Percentiles rank a stretch among this genome's conserved stretches.
These are phyloP conservation scores for Yasuhikotakia modesta DNA, from an alignment of 2,797 vertebrate species.

Conservation along the genomic window DNA sequence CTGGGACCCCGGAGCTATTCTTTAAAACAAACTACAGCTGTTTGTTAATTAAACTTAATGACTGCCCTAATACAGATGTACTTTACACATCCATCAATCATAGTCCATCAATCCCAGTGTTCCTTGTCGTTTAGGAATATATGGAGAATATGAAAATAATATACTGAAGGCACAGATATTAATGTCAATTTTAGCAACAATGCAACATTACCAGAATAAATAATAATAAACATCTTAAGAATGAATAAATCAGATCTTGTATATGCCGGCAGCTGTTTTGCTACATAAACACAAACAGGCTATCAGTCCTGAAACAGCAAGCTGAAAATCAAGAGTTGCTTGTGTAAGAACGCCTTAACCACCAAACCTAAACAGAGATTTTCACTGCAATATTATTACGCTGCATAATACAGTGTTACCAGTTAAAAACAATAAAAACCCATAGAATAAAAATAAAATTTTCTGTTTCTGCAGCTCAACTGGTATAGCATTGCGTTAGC, in stretches of 20 bases:
- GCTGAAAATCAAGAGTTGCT: constrained; percentile 21
- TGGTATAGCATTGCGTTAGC: too few relatives aligned
- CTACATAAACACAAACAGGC: constrained; percentile 19
- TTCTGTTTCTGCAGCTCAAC: too few relatives aligned
- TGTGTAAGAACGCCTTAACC: constrained; percentile 13
- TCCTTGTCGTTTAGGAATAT: background rate
- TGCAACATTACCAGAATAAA: constrained; percentile 1
- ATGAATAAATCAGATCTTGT: constrained; percentile 16
- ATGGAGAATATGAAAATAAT: background rate
- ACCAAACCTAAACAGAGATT: constrained; percentile 20
- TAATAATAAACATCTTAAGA: background rate
- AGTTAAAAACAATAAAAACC: background rate
- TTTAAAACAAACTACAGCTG: background rate
- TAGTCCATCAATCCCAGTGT: background rate
- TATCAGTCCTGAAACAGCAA: constrained; percentile 20
- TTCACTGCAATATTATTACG: background rate
- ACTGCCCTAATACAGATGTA: background rate
- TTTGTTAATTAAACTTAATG: background rate
- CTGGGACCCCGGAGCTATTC: background rate
- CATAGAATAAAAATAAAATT: background rate
- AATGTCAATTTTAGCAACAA: constrained; percentile 8
- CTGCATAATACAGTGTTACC: constrained; percentile 1
- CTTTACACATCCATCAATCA: constrained; percentile 1
- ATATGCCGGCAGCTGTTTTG: constrained; percentile 18
- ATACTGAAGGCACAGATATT: background rate